These are phyloP conservation scores for Daphoenositta chrysoptera DNA, from an alignment of 2,113 vertebrate genomes.

Conservation along the genomic window DNA sequence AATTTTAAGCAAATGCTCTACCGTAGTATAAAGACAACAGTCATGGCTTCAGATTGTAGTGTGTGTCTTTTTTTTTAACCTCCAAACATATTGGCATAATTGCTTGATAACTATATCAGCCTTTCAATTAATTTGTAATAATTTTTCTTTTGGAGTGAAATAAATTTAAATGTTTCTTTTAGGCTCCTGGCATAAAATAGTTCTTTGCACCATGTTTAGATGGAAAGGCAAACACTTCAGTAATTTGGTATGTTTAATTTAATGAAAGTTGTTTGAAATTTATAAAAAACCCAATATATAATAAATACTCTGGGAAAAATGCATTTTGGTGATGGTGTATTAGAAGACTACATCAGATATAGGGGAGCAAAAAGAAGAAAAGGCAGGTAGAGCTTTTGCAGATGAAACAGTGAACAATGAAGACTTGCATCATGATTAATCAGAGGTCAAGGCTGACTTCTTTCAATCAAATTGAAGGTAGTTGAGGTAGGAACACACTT, in stretches of 20 bases:
- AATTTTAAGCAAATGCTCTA: neutral
- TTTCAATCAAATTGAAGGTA: neutral
- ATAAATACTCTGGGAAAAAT: neutral
- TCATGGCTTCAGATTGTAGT: neutral
- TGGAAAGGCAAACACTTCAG: neutral
- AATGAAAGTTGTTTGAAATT: neutral
- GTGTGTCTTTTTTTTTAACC: neutral
- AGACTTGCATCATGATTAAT: neutral
- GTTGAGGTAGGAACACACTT: neutral
- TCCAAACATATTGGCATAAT: neutral
- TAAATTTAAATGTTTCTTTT: neutral
- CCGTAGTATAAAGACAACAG: neutral
- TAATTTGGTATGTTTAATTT: neutral
- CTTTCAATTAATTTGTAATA: neutral
- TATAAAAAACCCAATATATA: neutral
- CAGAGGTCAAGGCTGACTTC: neutral
- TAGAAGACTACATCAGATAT: neutral
- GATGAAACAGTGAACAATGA: neutral
- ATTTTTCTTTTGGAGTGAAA: neutral
- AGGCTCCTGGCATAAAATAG: neutral
- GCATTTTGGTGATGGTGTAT: neutral
- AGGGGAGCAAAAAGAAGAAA: neutral
- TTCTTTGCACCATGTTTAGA: neutral
- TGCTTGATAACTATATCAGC: neutral
- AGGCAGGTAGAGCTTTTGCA: neutral